Base-by-base conservation (phyloP, 1,140 invertebrate genomes). In the Rhagoletis zephyria region DNA sequence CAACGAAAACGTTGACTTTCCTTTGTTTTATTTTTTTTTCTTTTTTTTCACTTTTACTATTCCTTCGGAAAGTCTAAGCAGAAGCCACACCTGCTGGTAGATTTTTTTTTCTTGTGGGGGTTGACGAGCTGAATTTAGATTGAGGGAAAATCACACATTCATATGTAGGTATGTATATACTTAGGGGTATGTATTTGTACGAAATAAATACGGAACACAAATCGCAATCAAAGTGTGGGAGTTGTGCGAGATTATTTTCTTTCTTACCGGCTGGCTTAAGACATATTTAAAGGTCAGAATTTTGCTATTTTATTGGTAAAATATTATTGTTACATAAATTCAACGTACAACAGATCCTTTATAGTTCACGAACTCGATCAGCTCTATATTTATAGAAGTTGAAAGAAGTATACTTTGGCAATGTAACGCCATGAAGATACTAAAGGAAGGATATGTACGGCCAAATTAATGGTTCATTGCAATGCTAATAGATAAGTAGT, bases 31-130 rank as follows among this genome's bases (percentile, higher is more conserved):
- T 70, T 14, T 30, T 14, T 30, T 56, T 19, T 30, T 56, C 19
- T 56, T 81, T 19, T 81, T 14, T 48, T 48, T 16, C 42, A 74
- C 9, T 51, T n/a, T 74, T 48, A 5, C 42, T 74, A 16, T 74
- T 74, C 45, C 16, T 74, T 74, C 12, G 2, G 30, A 74, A 74
- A 74, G 70, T n/a, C 12, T 48, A 74, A 16, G 16, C 12, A 74
- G 45, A 74, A n/a, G 70, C 16, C 70, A 74, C 70, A 74, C 70
- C 70, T 74, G 70, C 42, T 48, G 42, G n/a, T 74, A 48, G 45
- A 74, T 16, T 48, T 19, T 2, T 10, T 1, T 6, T 48, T n/a
- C n/a, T n/a, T 45, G 7, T n/a, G 12, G 70, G 70, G 70, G 70
- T 48, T 48, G 42, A 4, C 48, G 70, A 7, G 14, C 42, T n/a